These are phyloP conservation scores for Eueides isabella DNA, from an alignment of 1,140 invertebrate species.

Conservation along the genomic window DNA sequence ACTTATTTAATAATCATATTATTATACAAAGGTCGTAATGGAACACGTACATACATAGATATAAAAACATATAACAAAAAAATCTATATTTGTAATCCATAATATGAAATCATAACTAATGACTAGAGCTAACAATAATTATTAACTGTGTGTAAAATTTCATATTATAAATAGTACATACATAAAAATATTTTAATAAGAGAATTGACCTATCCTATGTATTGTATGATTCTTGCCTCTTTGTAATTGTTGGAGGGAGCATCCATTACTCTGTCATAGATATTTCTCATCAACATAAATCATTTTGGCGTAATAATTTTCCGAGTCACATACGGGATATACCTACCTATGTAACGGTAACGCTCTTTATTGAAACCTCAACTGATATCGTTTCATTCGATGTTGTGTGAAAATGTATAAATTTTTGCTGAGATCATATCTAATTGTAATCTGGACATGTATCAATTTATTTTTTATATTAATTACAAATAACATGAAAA, in stretches of 20 bases:
- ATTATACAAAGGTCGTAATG: too few relatives aligned
- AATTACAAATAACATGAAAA: too few relatives aligned
- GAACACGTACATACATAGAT: too few relatives aligned
- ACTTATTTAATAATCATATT: too few relatives aligned
- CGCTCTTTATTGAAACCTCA: neutral
- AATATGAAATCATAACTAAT: too few relatives aligned
- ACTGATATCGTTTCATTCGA: too few relatives aligned
- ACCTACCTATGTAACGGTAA: neutral
- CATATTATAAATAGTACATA: neutral
- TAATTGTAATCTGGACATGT: neutral
- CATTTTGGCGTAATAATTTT: neutral
- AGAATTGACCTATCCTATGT: neutral
- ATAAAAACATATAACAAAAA: too few relatives aligned
- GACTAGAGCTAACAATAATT: too few relatives aligned
- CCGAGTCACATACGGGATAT: neutral
- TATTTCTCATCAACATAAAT: conserved; percentile 9
- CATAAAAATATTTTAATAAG: neutral
- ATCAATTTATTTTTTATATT: too few relatives aligned
- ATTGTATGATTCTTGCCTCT: neutral
- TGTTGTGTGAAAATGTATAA: neutral
- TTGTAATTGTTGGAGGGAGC: neutral
- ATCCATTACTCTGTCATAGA: conserved; percentile 1
- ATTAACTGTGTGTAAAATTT: too few relatives aligned
- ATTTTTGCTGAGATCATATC: neutral
- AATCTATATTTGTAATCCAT: too few relatives aligned